These are phyloP conservation scores for Salarias fasciatus DNA, from an alignment of 2,797 vertebrate genomes.

Conservation along the genomic window DNA sequence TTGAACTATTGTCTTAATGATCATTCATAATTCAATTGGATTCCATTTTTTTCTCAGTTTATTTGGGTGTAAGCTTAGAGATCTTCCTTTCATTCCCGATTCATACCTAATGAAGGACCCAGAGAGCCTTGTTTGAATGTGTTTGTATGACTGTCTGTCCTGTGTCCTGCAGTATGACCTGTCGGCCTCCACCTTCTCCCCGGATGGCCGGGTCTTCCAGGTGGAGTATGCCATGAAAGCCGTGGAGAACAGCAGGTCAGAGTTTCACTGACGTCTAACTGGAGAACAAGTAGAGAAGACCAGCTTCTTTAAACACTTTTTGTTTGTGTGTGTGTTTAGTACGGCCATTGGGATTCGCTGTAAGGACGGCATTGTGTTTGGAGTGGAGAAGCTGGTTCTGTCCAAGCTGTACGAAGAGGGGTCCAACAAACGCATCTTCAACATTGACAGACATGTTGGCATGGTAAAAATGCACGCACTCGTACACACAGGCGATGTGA, in stretches of 20 bases:
- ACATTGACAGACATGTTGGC: constrained; percentile 95
- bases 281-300: background rate
- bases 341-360: constrained; percentile 96
- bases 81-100: too few species aligned
- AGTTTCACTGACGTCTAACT: background rate
- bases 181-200: constrained; percentile 97
- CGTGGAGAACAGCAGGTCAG: constrained; percentile 97
- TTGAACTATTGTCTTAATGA: too few species aligned
- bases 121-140: too few species aligned
- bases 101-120: too few species aligned
- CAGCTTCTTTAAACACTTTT: background rate
- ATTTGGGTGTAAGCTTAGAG: too few species aligned
- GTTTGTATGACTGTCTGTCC: background rate
- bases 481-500: background rate
- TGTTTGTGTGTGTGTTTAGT: constrained; percentile 70
- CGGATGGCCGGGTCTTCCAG: constrained; percentile 97
- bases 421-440: constrained; percentile 98
- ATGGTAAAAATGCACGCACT: constrained; percentile 87
- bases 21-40: too few species aligned
- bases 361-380: constrained; percentile 97
- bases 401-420: constrained; percentile 98
- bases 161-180: constrained; percentile 92
- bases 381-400: constrained; percentile 95
- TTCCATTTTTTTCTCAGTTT: too few species aligned
- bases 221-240: constrained; percentile 99